These are phyloP conservation scores for Eptatretus burgeri DNA, from an alignment of 2,113 vertebrate genomes.

Conservation along the genomic window DNA sequence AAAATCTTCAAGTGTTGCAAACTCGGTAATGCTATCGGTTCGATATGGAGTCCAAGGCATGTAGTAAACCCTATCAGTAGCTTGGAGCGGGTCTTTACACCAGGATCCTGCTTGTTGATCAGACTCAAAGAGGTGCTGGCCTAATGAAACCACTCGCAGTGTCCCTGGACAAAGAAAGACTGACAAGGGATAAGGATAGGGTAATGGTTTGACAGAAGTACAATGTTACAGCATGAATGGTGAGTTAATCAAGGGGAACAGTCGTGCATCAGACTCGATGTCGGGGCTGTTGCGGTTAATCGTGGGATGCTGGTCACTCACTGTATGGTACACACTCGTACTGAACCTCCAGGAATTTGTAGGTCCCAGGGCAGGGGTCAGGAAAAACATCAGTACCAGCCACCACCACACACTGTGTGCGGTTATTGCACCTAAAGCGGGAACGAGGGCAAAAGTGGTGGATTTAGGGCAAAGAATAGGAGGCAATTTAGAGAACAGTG, in stretches of 20 bases:
- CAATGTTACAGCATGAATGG: too few relatives aligned
- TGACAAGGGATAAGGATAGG: conserved; percentile 15
- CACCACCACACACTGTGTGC: conserved; percentile 62
- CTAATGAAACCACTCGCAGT: conserved; percentile 36
- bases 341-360: conserved; percentile 79
- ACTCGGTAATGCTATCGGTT: conserved; percentile 62
- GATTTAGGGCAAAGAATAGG: background rate
- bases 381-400: conserved; percentile 55
- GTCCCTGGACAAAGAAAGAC: conserved; percentile 77
- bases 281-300: too few relatives aligned
- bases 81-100: conserved; percentile 77
- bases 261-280: too few relatives aligned
- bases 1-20: conserved; percentile 62
- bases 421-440: conserved; percentile 44
- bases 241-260: too few relatives aligned
- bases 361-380: conserved; percentile 59
- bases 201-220: too few relatives aligned
- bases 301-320: conserved; percentile 21
- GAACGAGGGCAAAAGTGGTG: conserved; percentile 9
- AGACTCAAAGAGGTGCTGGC: conserved; percentile 46
- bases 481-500: background rate
- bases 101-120: conserved; percentile 67
- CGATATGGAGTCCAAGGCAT: conserved; percentile 85
- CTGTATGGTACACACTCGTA: conserved; percentile 83
- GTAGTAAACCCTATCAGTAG: conserved; percentile 61